Base-by-base conservation (phyloP, 2,888 invertebrate species). In the Pedicia rivosa region DNA sequence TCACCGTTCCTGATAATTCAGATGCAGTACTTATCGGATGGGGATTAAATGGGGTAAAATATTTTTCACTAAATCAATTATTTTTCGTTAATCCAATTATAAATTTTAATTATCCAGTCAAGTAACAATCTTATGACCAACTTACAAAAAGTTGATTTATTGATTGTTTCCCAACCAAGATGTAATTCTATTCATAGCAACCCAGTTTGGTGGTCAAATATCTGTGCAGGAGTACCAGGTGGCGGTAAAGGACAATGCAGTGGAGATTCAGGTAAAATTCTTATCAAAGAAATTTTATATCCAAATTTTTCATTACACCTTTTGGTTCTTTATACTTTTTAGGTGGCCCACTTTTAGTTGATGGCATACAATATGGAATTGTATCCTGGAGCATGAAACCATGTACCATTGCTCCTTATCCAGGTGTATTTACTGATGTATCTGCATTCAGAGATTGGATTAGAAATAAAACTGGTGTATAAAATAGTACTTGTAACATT, bases 241-340 rank as follows among this genome's bases (percentile, higher is more conserved):
- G 54, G 53, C n/a, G 52, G 51, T 8, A 50, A 48, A 41, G 54
- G 54, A 19, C 51, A 52, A 40, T 54, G 55, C 41, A 48, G 40
- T 25, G 39, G 39, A 20, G 39, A 39, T 16, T 51, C 53, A 7
- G 53, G n/a, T n/a, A n/a, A n/a, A n/a, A n/a, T n/a, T n/a, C n/a
- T n/a, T n/a, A n/a, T n/a, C n/a, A n/a, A n/a, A n/a, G n/a, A n/a
- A n/a, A n/a, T n/a, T n/a, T n/a, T n/a, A n/a, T n/a, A n/a, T n/a
- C n/a, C n/a, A n/a, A n/a, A n/a, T n/a, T n/a, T n/a, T n/a, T n/a
- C n/a, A n/a, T n/a, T n/a, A n/a, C n/a, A n/a, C n/a, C n/a, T n/a
- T n/a, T n/a, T n/a, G n/a, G n/a, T n/a, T n/a, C n/a, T n/a, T n/a
- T n/a, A n/a, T 36, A 5, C 7, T 9, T 19, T 41, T 63, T 64